A percentile compares a stretch with the other conserved stretches of the same genome.
These are phyloP conservation scores for Sander vitreus DNA, from an alignment of 2,113 vertebrate genomes.

Conservation along the genomic window DNA sequence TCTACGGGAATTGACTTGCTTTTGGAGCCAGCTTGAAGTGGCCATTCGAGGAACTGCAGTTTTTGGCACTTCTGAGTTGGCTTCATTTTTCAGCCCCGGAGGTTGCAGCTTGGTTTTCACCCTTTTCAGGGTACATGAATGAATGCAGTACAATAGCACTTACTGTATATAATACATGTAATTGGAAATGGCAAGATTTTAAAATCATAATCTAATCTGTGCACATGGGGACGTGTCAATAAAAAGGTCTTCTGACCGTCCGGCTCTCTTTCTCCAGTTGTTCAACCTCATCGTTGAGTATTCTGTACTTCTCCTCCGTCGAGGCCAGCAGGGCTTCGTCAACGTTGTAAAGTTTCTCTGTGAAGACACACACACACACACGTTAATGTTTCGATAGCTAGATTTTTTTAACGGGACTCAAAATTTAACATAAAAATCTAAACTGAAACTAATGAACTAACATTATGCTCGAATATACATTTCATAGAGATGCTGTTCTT, in stretches of 20 bases:
- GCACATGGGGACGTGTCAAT: neutral
- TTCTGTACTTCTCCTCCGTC: slow-evolving; percentile 86
- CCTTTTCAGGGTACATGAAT: neutral
- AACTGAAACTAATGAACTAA: neutral
- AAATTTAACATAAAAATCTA: neutral
- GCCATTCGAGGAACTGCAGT: no score
- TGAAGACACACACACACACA: slow-evolving; percentile 14
- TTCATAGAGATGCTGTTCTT: slow-evolving; percentile 62
- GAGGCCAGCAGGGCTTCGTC: slow-evolving; percentile 87
- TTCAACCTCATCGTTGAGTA: slow-evolving; percentile 88
- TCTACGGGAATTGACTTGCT: no score
- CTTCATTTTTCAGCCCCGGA: no score
- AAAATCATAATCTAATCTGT: neutral
- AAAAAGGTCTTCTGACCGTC: slow-evolving; percentile 81
- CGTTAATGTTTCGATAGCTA: neutral
- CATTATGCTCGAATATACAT: neutral
- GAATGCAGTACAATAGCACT: neutral
- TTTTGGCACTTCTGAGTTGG: no score
- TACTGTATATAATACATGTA: neutral
- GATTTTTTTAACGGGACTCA: neutral
- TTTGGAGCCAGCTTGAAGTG: no score
- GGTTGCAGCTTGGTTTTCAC: neutral
- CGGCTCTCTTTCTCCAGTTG: slow-evolving; percentile 92
- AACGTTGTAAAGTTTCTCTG: slow-evolving; percentile 92
- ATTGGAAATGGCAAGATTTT: neutral